Conservation (phyloP, 2,797 vertebrate species). For the Cossypha niveicapilla region DNA sequence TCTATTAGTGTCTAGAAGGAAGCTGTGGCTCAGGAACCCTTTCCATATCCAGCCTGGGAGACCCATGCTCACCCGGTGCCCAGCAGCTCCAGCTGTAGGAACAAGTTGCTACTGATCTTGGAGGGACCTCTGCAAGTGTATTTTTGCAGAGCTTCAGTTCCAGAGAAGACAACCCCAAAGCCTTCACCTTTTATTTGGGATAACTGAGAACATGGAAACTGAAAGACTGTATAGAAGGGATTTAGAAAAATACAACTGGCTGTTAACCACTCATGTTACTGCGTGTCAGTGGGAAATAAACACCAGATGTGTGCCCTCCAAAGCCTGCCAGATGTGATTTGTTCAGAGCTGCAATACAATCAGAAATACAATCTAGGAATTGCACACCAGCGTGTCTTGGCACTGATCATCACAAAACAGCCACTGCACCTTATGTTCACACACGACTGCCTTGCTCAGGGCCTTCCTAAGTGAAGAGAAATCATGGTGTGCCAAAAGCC, state of each 20-base stretch:
- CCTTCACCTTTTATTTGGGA: not conserved
- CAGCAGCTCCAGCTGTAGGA: not conserved
- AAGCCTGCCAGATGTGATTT: not conserved
- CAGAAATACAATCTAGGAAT: not conserved
- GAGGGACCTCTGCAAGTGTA: not conserved
- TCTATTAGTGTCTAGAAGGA: not conserved
- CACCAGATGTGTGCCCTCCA: not conserved
- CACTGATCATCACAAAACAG: not conserved
- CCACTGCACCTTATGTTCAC: rapidly evolving
- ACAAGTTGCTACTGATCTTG: rapidly evolving
- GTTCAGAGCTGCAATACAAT: not conserved
- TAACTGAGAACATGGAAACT: not conserved
- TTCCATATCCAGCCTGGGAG: not conserved
- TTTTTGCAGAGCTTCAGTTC: not conserved
- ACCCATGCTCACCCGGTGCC: not conserved
- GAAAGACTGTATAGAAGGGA: not conserved
- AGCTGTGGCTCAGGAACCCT: not conserved
- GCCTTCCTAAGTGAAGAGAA: not conserved
- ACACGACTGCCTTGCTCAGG: not conserved
- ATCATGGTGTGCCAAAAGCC: not conserved
- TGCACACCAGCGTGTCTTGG: not conserved
- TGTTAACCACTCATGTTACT: not conserved
- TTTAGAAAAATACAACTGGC: not conserved
- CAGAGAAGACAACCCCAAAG: not conserved
- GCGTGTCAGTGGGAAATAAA: not conserved